Percentiles rank a stretch among this genome's conserved stretches.
Evolutionary conservation across 2,888 invertebrate species (phyloP).

Genomic region (Sthenelais limicola): DNA sequence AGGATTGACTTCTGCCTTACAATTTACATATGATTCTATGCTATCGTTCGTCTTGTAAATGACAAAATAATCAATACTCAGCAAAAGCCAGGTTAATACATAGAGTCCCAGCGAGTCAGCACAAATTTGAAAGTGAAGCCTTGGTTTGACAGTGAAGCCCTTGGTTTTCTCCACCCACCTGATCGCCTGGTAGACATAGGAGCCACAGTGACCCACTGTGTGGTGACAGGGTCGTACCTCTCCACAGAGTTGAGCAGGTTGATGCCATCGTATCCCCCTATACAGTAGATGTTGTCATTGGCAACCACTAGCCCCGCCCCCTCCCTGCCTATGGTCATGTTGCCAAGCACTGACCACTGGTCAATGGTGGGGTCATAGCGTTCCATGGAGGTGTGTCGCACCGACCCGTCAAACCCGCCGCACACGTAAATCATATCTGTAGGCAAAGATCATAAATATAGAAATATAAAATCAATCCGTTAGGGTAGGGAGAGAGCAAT

Average conservation of each 20-base stretch:
- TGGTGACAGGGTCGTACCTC: conserved; percentile 63
- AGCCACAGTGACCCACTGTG: conserved; percentile 64
- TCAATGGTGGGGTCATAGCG: conserved; percentile 66
- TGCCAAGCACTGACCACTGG: conserved; percentile 65
- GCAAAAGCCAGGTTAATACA: too few relatives aligned
- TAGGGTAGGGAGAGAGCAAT: too few relatives aligned
- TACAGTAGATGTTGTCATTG: conserved; percentile 68
- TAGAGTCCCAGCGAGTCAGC: too few relatives aligned
- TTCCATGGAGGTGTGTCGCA: conserved; percentile 69
- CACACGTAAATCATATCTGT: conserved; percentile 70
- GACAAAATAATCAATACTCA: too few relatives aligned
- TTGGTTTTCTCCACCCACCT: conserved; percentile 53
- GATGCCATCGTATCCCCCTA: conserved; percentile 71
- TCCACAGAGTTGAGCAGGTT: conserved; percentile 69
- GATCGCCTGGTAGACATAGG: conserved; percentile 69
- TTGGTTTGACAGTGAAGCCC: too few relatives aligned
- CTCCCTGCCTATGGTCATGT: conserved; percentile 61
- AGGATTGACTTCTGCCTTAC: too few relatives aligned
- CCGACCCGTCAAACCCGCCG: conserved; percentile 71
- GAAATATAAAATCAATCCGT: too few relatives aligned
- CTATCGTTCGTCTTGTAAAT: too few relatives aligned
- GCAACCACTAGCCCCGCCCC: conserved; percentile 71
- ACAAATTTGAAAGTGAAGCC: too few relatives aligned
- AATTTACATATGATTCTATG: too few relatives aligned
- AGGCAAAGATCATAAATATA: too few relatives aligned